A percentile compares a stretch with the other conserved stretches of the same genome.
These are phyloP conservation scores for Phalloptychus januarius DNA, from an alignment of 2,797 vertebrate species.

Conservation along the genomic window DNA sequence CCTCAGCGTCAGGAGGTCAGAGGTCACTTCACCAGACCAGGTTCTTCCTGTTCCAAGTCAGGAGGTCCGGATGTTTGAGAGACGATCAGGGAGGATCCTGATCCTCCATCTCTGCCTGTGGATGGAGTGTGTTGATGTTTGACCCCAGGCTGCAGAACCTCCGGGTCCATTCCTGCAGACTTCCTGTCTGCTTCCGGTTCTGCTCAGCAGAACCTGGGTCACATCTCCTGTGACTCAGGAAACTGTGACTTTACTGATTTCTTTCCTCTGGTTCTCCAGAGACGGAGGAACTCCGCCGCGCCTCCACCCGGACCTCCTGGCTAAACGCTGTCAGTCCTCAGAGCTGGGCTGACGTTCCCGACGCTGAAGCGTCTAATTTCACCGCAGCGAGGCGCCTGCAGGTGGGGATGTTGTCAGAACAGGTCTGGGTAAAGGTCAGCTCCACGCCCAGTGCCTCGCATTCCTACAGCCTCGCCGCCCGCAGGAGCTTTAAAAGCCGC, in stretches of 20 bases:
- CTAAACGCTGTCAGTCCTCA: background rate
- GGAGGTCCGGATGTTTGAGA: background rate
- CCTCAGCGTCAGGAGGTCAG: background rate
- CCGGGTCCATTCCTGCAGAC: background rate
- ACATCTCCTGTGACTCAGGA: background rate
- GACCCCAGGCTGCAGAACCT: background rate
- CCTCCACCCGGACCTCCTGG: background rate
- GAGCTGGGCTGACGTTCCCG: background rate
- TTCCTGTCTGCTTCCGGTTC: background rate
- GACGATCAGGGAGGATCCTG: background rate
- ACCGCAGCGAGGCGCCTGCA: background rate
- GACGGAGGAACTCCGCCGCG: background rate
- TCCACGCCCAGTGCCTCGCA: conserved; percentile 25
- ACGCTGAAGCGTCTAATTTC: background rate
- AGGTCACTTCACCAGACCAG: background rate
- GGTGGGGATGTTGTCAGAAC: background rate
- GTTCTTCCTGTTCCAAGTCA: background rate
- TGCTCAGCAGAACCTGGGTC: background rate
- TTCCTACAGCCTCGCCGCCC: conserved; percentile 20
- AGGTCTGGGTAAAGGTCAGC: conserved; percentile 6
- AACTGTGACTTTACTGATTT: background rate
- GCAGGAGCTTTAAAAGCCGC: conserved; percentile 33
- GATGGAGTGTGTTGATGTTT: background rate
- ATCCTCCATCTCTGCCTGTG: background rate
- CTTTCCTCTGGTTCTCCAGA: background rate